Conservation (phyloP, 2,888 invertebrate species). For the Thalpophila matura region DNA sequence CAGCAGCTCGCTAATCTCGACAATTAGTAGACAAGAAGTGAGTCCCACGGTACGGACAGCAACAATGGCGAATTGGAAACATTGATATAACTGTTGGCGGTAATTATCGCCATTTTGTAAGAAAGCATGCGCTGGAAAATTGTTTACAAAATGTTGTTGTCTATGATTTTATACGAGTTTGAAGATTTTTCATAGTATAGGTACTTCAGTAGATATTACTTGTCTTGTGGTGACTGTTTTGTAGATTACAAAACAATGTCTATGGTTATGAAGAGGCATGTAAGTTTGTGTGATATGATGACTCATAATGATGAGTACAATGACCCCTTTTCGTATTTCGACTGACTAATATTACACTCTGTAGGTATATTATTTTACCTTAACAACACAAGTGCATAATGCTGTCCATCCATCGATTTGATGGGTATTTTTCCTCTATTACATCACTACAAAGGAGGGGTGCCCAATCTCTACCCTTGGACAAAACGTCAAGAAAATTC, state of each 20-base stretch:
- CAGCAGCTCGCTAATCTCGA: conserved; percentile 44
- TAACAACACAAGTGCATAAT: too few species aligned
- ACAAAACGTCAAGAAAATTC: conserved; percentile 7
- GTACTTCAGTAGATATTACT: too few species aligned
- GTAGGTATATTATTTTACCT: too few species aligned
- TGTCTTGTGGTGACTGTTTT: too few species aligned
- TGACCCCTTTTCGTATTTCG: too few species aligned
- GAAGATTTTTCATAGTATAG: too few species aligned
- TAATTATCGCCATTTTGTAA: conserved; percentile 45
- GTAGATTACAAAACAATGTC: too few species aligned
- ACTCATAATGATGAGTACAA: too few species aligned
- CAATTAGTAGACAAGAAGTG: conserved; percentile 53
- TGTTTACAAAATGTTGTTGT: conserved; percentile 15
- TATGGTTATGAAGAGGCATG: too few species aligned
- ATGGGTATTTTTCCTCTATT: background rate
- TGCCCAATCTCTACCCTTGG: background rate
- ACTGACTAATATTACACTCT: too few species aligned
- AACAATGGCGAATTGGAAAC: conserved; percentile 55
- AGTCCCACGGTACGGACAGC: conserved; percentile 38
- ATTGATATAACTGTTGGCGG: conserved; percentile 53
- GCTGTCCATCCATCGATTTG: background rate
- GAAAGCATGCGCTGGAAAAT: conserved; percentile 29
- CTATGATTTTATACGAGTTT: too few species aligned
- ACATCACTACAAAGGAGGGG: background rate
- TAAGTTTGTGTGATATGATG: too few species aligned